Conservation (phyloP, 2,888 invertebrate species). For the Polydrusus pterygomalis region DNA sequence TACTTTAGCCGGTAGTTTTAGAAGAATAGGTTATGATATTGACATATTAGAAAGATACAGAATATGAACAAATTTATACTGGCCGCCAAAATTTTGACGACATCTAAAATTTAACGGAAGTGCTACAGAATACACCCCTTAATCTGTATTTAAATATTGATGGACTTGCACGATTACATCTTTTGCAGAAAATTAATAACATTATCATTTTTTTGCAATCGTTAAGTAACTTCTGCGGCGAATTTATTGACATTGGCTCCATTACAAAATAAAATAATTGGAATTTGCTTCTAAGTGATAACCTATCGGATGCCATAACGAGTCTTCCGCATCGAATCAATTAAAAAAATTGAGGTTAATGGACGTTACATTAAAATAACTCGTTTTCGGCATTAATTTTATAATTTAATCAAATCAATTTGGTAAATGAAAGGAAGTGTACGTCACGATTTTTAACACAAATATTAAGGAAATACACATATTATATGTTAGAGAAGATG, state of each 20-base stretch:
- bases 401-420: constrained; percentile 1
- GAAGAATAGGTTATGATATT: too few species aligned
- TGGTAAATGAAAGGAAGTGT: background rate
- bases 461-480: too few species aligned
- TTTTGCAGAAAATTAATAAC: background rate
- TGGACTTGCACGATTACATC: background rate
- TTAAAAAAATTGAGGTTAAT: constrained; percentile 15
- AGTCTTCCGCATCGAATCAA: background rate
- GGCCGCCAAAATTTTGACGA: too few species aligned
- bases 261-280: too few species aligned
- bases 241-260: background rate
- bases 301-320: constrained; percentile 8
- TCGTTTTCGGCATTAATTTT: background rate
- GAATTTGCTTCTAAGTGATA: too few species aligned
- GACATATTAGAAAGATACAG: too few species aligned
- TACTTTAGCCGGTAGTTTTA: too few species aligned
- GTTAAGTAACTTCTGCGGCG: background rate
- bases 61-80: too few species aligned
- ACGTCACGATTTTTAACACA: background rate
- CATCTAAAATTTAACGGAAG: too few species aligned
- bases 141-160: too few species aligned
- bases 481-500: too few species aligned
- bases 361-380: background rate
- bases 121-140: too few species aligned
- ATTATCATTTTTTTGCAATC: background rate